Conservation (phyloP, 2,888 invertebrate species). For the Archaeoteleia sp. region DNA sequence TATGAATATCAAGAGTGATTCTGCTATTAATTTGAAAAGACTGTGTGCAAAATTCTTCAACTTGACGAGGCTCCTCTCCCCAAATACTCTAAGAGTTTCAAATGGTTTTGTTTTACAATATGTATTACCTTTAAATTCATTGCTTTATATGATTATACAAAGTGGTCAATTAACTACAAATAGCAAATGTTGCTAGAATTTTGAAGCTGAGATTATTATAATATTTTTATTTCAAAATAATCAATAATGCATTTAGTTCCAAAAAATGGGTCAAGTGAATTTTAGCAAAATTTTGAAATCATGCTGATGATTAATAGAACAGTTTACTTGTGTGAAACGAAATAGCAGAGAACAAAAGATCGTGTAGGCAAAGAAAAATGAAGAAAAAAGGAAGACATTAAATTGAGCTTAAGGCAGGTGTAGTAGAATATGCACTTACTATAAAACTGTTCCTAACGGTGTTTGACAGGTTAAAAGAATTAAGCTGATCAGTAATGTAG, state of each 20-base stretch:
- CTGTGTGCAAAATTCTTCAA: slow-evolving; percentile 23
- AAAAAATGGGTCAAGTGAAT: too few relatives aligned
- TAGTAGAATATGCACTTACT: slow-evolving; percentile 55
- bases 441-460: slow-evolving; percentile 50
- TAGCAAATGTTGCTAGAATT: too few relatives aligned
- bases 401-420: background rate
- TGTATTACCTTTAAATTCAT: too few relatives aligned
- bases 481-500: slow-evolving; percentile 62
- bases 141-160: too few relatives aligned
- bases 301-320: background rate
- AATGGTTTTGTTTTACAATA: too few relatives aligned
- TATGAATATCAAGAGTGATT: slow-evolving; percentile 20
- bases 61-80: slow-evolving; percentile 50
- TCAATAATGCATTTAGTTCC: too few relatives aligned
- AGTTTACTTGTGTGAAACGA: too few relatives aligned
- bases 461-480: slow-evolving; percentile 64
- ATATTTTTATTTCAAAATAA: too few relatives aligned
- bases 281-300: background rate
- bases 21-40: too few relatives aligned
- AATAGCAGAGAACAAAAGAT: slow-evolving; percentile 6
- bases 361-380: slow-evolving; percentile 1
- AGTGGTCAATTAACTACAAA: too few relatives aligned
- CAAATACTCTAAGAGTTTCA: slow-evolving; percentile 51
- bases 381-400: background rate
- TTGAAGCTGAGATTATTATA: too few relatives aligned